Evolutionary conservation across 1,140 invertebrate species (phyloP), one percentile per base, ranked within the genome.

Genomic region (Drosophila micromelanica): DNA sequence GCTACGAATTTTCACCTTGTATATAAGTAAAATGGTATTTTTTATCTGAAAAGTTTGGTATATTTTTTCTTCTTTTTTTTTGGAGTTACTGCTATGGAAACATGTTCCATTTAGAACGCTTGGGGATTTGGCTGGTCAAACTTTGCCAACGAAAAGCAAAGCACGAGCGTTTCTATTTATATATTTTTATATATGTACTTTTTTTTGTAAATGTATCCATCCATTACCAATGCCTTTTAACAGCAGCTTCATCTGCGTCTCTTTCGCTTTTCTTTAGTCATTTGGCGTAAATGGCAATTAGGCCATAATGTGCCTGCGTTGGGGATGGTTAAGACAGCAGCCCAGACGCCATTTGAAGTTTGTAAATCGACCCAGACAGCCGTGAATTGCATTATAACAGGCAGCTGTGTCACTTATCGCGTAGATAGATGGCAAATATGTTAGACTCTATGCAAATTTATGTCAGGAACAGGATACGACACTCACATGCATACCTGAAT

Each of bases 211-310:
- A 23, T n/a, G n/a, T 40, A 40, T 27, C 42, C 46, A 54, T 49
- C 62, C 78, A 81, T 80, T 69, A 65, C 61, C 55, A 59, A 69
- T 73, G 69, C 69, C 73, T 73, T 55, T 78, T 20, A 42, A 7
- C 42, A 20, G 7, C 15, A 32, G 35, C 32, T 27, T 43, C 61
- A 76, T 40, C 78, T 73, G 78, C 46, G 54, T 57, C 51, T 3
- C 43, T 48, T n/a, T 40, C 73, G 72, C 55, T 76, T 71, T 57
- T 23, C 55, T 45, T 60, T 54, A 75, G 73, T 62, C 55, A 70
- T 48, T 62, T 55, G 51, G 45, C 59, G 54, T 27, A 46, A 55
- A 70, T 64, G 77, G 71, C 71, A 80, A 81, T 80, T 80, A 80
- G 74, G 40, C 59, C 51, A 30, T 35, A 40, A 55, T 54, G 40